Conservation (phyloP, 2,888 invertebrate genomes). For the Papilio gigon region DNA sequence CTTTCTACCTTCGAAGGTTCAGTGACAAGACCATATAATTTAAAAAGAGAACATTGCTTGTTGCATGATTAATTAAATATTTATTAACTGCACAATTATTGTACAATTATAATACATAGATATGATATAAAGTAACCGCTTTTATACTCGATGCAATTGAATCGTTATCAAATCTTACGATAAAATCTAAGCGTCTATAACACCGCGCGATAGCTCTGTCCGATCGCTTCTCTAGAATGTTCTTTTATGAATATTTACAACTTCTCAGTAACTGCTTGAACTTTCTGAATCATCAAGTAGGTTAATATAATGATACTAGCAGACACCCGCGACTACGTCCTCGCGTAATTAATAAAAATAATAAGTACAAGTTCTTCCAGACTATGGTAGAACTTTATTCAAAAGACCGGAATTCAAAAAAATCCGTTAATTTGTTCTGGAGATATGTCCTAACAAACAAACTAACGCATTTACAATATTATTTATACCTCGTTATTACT, state of each 20-base stretch:
- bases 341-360: too few relatives aligned
- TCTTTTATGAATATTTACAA: slow-evolving; percentile 25
- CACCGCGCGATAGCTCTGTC: slow-evolving; percentile 20
- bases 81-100: not conserved
- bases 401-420: too few relatives aligned
- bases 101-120: slow-evolving; percentile 32
- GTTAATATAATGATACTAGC: not conserved
- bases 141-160: slow-evolving; percentile 25
- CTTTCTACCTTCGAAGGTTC: too few relatives aligned
- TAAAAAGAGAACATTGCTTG: too few relatives aligned
- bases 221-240: slow-evolving; percentile 34
- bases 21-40: too few relatives aligned
- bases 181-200: slow-evolving; percentile 29
- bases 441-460: too few relatives aligned
- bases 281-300: slow-evolving; percentile 1
- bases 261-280: not conserved
- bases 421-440: too few relatives aligned
- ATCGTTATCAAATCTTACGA: slow-evolving; percentile 27
- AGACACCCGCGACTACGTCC: not conserved
- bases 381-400: too few relatives aligned
- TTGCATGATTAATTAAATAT: not conserved
- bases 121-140: slow-evolving; percentile 30
- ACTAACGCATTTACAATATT: too few relatives aligned
- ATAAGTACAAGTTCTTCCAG: too few relatives aligned
- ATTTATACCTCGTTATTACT: too few relatives aligned